Evolutionary conservation across 1,140 invertebrate genomes (phyloP), one percentile per base, ranked within the genome.

Genomic region (Neodiprion pinetum): DNA sequence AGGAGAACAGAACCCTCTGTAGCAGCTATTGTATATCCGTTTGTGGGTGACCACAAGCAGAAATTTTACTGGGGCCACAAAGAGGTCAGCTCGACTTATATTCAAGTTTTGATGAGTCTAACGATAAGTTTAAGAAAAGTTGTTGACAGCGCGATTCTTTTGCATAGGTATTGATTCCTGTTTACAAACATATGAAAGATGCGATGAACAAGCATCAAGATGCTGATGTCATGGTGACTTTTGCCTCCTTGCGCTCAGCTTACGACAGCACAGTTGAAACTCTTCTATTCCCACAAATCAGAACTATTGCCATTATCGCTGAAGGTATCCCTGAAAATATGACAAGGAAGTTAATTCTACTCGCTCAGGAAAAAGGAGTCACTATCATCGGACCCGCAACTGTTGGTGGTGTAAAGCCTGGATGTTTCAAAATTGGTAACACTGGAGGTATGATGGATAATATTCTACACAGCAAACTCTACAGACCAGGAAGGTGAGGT

Each of bases 61-160:
- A 99, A 99, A 88, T 99, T 98, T 89, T 99, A 99, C 85, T 99
- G 98, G 95, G 99, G 98, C 1, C 98, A 99, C 88, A 99, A 99
- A 85, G 98, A 99, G 88, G 86, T 86, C 70, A 61, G 61, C 17
- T 23, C 0, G 40, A 21, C 12, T 47, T 23, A 40, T 40, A 40
- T 40, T 40, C 1, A 40, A 40, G 5, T 40, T 40, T 40, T 40
- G 1, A 40, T 40, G 28, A 40, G 28, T 3, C 28, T 40, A 40
- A 5, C 28, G 28, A 40, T 40, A 40, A 40, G 28, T 40, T 40
- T 40, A 40, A 40, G 28, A 40, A 40, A 40, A 40, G 5, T 40
- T 2, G 28, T 40, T 5, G 17, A 40, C 28, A 40, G 28, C 28
- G 1, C 28, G 28, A 40, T 40, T 40, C 21, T 0, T 69, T 5